Conservation (phyloP, 2,888 invertebrate genomes). For the Agrenia bidenticulata region DNA sequence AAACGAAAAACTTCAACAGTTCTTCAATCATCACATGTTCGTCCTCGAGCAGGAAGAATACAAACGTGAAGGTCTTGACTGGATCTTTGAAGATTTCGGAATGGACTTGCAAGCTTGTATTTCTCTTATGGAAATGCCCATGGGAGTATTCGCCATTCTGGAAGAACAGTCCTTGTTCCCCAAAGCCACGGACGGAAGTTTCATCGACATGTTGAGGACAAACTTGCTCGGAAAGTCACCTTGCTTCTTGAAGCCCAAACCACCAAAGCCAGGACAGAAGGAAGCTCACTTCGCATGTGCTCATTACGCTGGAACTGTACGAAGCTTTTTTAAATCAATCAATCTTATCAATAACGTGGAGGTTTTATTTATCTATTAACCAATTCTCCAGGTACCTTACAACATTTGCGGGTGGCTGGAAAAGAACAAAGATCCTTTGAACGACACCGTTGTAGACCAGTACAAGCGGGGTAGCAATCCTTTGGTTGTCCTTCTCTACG, state of each 20-base stretch:
- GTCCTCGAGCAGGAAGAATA: slow-evolving; percentile 97
- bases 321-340: not conserved
- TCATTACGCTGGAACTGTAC: slow-evolving; percentile 43
- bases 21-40: slow-evolving; percentile 99
- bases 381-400: slow-evolving; percentile 26
- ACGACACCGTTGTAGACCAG: slow-evolving; percentile 61
- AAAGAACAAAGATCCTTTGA: slow-evolving; percentile 65
- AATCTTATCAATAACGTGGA: not conserved
- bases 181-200: slow-evolving; percentile 42
- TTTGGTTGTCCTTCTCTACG: slow-evolving; percentile 55
- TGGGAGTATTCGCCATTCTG: slow-evolving; percentile 47
- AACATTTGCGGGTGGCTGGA: slow-evolving; percentile 56
- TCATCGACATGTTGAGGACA: slow-evolving; percentile 43
- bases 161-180: slow-evolving; percentile 68
- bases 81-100: slow-evolving; percentile 97
- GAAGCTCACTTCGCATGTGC: slow-evolving; percentile 43
- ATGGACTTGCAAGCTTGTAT: slow-evolving; percentile 95
- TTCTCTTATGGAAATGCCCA: slow-evolving; percentile 78
- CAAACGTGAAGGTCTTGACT: slow-evolving; percentile 89
- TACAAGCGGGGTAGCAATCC: slow-evolving; percentile 56
- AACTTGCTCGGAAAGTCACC: slow-evolving; percentile 42
- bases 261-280: slow-evolving; percentile 37
- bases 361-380: not conserved
- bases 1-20: slow-evolving; percentile 95
- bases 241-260: slow-evolving; percentile 43